These are phyloP conservation scores for Pachyrhynchus sulphureomaculatus DNA, from an alignment of 1,140 invertebrate genomes.

Conservation along the genomic window DNA sequence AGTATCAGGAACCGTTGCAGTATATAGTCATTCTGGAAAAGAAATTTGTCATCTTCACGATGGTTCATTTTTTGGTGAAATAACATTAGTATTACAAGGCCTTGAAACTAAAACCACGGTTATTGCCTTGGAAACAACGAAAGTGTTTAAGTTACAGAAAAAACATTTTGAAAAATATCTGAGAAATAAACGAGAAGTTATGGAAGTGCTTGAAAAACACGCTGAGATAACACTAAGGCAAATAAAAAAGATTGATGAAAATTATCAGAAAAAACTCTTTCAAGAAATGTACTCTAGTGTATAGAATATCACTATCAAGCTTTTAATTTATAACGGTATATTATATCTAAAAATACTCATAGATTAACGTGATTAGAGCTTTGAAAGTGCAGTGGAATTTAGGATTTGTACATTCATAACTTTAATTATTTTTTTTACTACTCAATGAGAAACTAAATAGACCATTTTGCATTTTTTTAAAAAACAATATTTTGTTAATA, in stretches of 20 bases:
- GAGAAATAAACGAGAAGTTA: conserved; percentile 26
- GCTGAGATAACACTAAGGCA: conserved; percentile 37
- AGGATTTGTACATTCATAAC: too few species aligned
- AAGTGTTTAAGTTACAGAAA: conserved; percentile 55
- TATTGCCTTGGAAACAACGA: conserved; percentile 58
- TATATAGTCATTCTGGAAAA: conserved; percentile 58
- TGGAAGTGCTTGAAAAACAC: conserved; percentile 32
- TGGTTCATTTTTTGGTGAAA: conserved; percentile 44
- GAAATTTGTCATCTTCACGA: conserved; percentile 48
- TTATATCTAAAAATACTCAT: too few species aligned
- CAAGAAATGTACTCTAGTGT: conserved; percentile 21
- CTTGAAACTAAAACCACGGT: conserved; percentile 55
- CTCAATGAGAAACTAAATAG: too few species aligned
- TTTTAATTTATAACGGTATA: too few species aligned
- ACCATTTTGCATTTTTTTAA: too few species aligned
- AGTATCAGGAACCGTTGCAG: conserved; percentile 57
- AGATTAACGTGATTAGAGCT: too few species aligned
- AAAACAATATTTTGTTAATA: too few species aligned
- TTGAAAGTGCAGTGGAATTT: too few species aligned
- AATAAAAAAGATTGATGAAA: conserved; percentile 39
- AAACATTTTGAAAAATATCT: conserved; percentile 50
- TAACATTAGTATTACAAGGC: conserved; percentile 55
- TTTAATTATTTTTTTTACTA: too few species aligned
- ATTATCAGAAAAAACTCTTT: conserved; percentile 34
- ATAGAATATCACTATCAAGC: too few species aligned